Percentiles rank a stretch among this genome's conserved stretches.
phyloP scores from a whole-genome alignment of 2,113 vertebrate genomes.

The Eulemur macaco region DNA sequence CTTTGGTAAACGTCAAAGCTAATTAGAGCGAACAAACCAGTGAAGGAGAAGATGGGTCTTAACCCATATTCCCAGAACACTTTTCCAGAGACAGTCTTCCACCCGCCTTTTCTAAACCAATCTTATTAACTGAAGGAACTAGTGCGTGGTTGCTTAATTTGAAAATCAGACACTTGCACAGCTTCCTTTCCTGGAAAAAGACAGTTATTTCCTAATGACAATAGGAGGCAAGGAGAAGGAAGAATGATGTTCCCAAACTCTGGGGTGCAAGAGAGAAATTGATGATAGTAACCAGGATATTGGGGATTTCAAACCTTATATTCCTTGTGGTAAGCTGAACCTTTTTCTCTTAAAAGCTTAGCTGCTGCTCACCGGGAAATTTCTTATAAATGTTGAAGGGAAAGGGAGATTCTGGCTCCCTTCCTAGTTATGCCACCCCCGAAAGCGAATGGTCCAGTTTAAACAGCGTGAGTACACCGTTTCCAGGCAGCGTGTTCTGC shows the following conservation, averaged over 20 bases:
- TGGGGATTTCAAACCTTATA: not conserved
- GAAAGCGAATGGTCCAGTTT: not conserved
- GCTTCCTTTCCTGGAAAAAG: conserved; percentile 13
- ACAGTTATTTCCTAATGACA: not conserved
- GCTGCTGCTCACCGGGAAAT: not conserved
- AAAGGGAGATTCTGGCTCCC: not conserved
- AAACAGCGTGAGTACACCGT: not conserved
- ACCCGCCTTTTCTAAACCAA: not conserved
- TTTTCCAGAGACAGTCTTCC: not conserved
- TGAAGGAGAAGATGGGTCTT: not conserved
- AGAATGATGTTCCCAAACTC: not conserved
- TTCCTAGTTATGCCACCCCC: not conserved
- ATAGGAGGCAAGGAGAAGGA: not conserved
- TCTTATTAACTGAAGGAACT: not conserved
- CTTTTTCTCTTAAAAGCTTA: not conserved
- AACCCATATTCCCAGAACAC: not conserved
- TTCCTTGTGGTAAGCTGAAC: not conserved
- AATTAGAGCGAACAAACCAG: conserved; percentile 4
- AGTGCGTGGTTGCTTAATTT: not conserved
- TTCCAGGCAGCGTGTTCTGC: not conserved
- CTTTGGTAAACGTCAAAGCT: not conserved
- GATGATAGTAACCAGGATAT: not conserved
- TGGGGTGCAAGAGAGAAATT: not conserved
- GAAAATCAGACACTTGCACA: not conserved
- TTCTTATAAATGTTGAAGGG: not conserved